Percentiles rank a stretch among this genome's conserved stretches.
Conservation (phyloP, 2,113 vertebrate genomes). For the Pelecanoides urinatrix region DNA sequence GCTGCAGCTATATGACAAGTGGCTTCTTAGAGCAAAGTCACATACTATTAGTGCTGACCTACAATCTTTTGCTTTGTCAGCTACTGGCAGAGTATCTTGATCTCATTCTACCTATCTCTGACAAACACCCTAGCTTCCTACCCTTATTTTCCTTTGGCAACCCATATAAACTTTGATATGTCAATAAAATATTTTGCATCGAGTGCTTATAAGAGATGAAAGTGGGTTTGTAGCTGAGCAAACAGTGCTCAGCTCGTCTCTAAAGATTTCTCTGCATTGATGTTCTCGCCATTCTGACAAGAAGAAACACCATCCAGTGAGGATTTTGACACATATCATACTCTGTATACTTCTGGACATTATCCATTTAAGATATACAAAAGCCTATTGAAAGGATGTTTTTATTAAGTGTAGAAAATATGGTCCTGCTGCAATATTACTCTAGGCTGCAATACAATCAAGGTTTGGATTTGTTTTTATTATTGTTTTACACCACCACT, state of each 20-base stretch:
- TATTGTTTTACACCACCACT: neutral
- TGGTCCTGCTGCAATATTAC: neutral
- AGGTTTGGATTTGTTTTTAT: neutral
- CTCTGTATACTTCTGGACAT: neutral
- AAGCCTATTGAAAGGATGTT: neutral
- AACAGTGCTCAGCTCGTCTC: neutral
- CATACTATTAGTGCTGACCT: slow-evolving; percentile 9
- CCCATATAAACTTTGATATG: neutral
- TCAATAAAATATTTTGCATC: slow-evolving; percentile 27
- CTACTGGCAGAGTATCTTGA: neutral
- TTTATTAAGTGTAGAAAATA: slow-evolving; percentile 22
- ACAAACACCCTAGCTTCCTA: neutral
- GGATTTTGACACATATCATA: slow-evolving; percentile 7
- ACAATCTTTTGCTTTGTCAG: slow-evolving; percentile 14
- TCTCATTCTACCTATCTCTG: neutral
- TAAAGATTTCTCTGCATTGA: neutral
- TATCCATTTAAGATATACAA: neutral
- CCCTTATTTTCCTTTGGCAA: neutral
- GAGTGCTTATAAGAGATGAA: slow-evolving; percentile 7
- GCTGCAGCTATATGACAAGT: neutral
- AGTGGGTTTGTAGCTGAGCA: slow-evolving; percentile 20
- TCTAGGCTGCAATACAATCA: neutral
- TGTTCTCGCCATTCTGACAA: slow-evolving; percentile 14
- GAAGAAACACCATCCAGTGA: neutral
- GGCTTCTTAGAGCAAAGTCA: slow-evolving; percentile 28